Conservation (phyloP, 2,113 vertebrate species). For the Calypte anna region DNA sequence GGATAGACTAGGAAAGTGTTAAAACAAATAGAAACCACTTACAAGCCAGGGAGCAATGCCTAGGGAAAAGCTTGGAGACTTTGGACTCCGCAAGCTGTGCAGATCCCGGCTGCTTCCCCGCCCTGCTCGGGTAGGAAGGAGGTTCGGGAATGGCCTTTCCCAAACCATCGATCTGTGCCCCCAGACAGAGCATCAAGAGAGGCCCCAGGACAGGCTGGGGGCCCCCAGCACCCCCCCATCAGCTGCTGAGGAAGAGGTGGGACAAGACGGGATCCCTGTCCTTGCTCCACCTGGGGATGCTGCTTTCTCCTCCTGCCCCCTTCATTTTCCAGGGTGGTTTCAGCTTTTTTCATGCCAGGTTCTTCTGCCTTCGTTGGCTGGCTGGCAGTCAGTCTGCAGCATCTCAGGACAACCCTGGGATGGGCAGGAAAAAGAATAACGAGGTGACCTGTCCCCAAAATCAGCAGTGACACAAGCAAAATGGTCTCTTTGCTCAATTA, state of each 20-base stretch:
- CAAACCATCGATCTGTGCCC: not conserved
- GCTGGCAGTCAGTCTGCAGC: not conserved
- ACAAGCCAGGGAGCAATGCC: not conserved
- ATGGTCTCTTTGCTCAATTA: not conserved
- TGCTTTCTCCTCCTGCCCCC: not conserved
- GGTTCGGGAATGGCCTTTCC: not conserved
- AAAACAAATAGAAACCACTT: slow-evolving; percentile 56
- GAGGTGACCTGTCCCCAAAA: not conserved
- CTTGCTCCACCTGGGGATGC: too few relatives aligned
- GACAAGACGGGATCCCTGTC: accelerated
- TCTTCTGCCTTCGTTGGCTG: accelerated
- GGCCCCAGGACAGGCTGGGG: not conserved
- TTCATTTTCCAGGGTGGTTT: not conserved
- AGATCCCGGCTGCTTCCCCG: not conserved
- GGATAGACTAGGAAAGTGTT: slow-evolving; percentile 3
- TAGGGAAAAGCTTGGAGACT: not conserved
- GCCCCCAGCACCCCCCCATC: too few relatives aligned
- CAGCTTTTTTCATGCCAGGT: accelerated
- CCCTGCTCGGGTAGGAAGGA: not conserved
- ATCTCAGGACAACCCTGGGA: not conserved
- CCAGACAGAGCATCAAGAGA: not conserved
- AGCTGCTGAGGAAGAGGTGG: not conserved
- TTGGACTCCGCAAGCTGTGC: not conserved
- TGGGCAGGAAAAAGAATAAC: not conserved
- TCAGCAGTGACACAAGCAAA: not conserved